These are phyloP conservation scores for Jacana jacana DNA, from an alignment of 2,113 vertebrate genomes.

Conservation along the genomic window DNA sequence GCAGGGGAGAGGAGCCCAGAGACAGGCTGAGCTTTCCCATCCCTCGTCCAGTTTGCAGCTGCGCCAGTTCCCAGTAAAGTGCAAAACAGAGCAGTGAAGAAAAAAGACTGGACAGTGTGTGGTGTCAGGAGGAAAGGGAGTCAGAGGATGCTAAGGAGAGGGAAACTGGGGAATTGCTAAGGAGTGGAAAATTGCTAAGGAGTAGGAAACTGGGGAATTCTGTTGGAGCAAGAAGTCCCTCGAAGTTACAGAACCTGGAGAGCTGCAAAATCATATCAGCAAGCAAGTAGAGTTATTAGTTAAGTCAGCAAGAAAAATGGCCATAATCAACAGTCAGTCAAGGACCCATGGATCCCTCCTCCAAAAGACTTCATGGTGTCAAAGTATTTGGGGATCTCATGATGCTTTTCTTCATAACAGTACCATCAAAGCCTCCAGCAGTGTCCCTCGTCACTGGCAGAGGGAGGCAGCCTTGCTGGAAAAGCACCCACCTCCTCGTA, in stretches of 20 bases:
- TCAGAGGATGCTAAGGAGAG: neutral
- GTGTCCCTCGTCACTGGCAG: neutral
- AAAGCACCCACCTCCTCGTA: neutral
- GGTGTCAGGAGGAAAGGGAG: neutral
- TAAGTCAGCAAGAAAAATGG: neutral
- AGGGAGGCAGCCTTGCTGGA: neutral
- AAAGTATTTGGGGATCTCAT: neutral
- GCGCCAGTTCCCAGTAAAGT: neutral
- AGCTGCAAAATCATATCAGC: neutral
- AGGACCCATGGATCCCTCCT: neutral
- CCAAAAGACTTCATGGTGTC: neutral
- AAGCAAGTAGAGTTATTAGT: neutral
- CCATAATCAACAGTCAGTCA: neutral
- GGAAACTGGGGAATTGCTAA: neutral
- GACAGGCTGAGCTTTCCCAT: neutral
- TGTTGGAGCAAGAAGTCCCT: neutral
- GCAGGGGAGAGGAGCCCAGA: neutral
- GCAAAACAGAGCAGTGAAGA: rapidly evolving
- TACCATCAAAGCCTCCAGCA: neutral
- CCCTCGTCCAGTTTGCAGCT: neutral
- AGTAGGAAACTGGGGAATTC: neutral
- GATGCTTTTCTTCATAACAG: neutral
- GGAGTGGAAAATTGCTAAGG: too few species aligned
- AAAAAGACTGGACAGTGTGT: too few species aligned
- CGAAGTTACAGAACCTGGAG: neutral